phyloP scores from a whole-genome alignment of 2,113 vertebrate genomes.

The Cairina moschata region DNA sequence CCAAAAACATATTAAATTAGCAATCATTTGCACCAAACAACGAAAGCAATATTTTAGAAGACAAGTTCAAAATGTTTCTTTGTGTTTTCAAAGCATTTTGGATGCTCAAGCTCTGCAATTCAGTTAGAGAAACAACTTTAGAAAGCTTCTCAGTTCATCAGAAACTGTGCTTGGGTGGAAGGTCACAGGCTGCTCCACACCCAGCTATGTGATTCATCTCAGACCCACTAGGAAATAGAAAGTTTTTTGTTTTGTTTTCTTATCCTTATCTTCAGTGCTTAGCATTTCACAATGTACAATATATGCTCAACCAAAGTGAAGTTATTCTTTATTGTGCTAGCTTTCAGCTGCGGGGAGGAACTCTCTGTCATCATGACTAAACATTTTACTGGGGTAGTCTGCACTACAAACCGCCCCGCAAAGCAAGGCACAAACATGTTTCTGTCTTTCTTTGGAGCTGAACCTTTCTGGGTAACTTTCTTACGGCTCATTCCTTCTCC shows the following conservation, averaged over 20 bases:
- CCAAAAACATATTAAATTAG: neutral
- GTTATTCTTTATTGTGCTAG: neutral
- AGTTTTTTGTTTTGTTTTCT: neutral
- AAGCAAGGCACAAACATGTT: neutral
- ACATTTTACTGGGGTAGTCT: neutral
- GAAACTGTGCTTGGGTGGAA: neutral
- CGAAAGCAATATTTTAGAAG: neutral
- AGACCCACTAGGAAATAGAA: neutral
- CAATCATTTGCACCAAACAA: neutral
- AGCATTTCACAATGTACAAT: neutral
- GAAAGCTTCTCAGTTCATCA: neutral
- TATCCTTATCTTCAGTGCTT: neutral
- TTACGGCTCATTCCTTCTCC: neutral
- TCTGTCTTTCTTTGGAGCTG: neutral
- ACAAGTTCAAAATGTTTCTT: neutral
- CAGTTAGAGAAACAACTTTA: neutral
- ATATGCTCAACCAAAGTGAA: neutral
- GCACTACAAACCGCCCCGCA: neutral
- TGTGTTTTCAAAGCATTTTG: neutral
- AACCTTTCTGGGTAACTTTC: neutral
- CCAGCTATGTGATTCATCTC: neutral
- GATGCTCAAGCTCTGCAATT: neutral
- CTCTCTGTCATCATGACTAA: neutral
- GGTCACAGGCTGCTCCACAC: neutral
- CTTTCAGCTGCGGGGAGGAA: neutral